phyloP scores from a whole-genome alignment of 2,888 invertebrate species.

The Stenichneumon culpator region DNA sequence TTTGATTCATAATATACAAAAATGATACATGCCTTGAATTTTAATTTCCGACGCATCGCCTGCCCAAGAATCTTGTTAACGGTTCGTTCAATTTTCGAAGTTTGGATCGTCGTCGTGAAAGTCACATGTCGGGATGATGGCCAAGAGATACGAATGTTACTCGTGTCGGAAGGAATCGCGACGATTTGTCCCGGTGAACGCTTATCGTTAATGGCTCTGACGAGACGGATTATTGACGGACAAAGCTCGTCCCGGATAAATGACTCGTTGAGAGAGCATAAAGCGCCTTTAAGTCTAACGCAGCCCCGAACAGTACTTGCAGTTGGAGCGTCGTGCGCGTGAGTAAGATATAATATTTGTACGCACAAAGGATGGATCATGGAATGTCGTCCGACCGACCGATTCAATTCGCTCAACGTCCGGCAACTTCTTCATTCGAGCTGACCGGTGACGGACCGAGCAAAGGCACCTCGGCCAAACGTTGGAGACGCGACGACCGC shows the following conservation, averaged over 20 bases:
- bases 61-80: too few relatives aligned
- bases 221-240: conserved; percentile 79
- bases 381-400: conserved; percentile 83
- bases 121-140: conserved; percentile 1
- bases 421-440: conserved; percentile 77
- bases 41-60: too few relatives aligned
- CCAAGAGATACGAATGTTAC: conserved; percentile 68
- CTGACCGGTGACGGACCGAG: conserved; percentile 19
- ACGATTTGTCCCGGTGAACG: conserved; percentile 79
- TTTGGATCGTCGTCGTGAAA: neutral
- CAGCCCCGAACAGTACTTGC: conserved; percentile 32
- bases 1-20: too few relatives aligned
- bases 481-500: neutral
- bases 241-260: conserved; percentile 79
- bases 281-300: conserved; percentile 63
- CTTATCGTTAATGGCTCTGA: conserved; percentile 78
- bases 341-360: conserved; percentile 83
- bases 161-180: conserved; percentile 46
- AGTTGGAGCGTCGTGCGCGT: conserved; percentile 47
- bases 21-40: too few relatives aligned
- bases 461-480: neutral
- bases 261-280: conserved; percentile 77
- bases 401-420: conserved; percentile 84
- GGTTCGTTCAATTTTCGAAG: neutral
- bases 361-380: conserved; percentile 84